Evolutionary conservation across 2,888 invertebrate species (phyloP).

Genomic region (Trilocha varians): DNA sequence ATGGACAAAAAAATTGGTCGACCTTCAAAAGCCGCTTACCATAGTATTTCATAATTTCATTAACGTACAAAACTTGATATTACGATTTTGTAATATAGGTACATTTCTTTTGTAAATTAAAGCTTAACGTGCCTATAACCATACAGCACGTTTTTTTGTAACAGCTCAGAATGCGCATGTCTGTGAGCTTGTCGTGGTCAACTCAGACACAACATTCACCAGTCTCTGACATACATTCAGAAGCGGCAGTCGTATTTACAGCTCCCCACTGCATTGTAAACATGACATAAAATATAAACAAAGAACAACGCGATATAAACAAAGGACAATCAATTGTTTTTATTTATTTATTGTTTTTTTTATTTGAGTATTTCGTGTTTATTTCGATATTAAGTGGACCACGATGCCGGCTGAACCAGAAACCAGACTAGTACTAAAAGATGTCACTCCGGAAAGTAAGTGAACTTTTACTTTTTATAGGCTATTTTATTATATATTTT

Average conservation of each 20-base stretch:
- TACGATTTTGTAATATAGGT: too few species aligned
- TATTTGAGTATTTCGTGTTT: background rate
- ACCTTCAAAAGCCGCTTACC: too few species aligned
- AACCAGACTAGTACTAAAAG: slow-evolving; percentile 44
- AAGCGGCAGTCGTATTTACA: background rate
- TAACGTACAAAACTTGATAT: too few species aligned
- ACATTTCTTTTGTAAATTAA: too few species aligned
- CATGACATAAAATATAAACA: slow-evolving; percentile 5
- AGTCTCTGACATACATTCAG: background rate
- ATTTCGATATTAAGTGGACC: background rate
- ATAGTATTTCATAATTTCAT: too few species aligned
- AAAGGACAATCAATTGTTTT: slow-evolving; percentile 1
- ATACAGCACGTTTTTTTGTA: background rate
- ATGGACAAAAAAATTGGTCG: too few species aligned
- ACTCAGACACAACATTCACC: background rate
- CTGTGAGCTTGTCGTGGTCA: background rate
- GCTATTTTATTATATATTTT: background rate
- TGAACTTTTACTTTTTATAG: slow-evolving; percentile 11
- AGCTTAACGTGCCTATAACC: background rate
- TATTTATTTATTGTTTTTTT: background rate
- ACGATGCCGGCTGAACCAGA: slow-evolving; percentile 58
- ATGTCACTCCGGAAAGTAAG: slow-evolving; percentile 63
- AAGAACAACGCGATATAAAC: too few species aligned
- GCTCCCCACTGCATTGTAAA: background rate
- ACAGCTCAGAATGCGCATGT: background rate